Percentiles rank a stretch among this genome's conserved stretches.
Conservation (phyloP, 2,888 invertebrate species). For the Xestia xanthographa region DNA sequence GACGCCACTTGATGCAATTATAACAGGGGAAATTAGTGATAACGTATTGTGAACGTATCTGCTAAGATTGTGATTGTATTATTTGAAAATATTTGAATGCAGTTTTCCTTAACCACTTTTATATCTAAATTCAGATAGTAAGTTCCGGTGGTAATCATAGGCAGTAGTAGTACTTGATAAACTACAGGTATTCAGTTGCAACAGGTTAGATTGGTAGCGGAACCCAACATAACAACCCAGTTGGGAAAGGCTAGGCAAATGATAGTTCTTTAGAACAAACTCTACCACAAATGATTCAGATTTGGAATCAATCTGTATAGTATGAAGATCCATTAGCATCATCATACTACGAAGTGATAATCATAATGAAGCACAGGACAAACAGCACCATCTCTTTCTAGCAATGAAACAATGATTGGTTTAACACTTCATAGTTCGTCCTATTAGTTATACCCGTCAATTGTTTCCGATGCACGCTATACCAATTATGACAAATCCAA, state of each 20-base stretch:
- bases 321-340: neutral
- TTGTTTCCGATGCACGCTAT: constrained; percentile 21
- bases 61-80: neutral
- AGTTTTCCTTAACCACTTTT: neutral
- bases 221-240: neutral
- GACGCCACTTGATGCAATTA: no score
- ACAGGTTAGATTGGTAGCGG: neutral
- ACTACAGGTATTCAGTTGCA: neutral
- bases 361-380: no score
- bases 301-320: neutral
- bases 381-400: neutral
- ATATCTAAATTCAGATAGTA: neutral
- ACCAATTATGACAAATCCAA: constrained; percentile 36
- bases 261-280: no score
- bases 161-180: neutral
- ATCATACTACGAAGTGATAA: no score
- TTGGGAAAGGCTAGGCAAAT: neutral
- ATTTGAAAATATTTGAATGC: neutral
- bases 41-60: neutral
- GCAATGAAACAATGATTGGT: neutral
- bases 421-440: neutral
- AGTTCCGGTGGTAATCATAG: neutral
- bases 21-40: neutral
- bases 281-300: neutral
- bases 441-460: neutral